A percentile compares a stretch with the other conserved stretches of the same genome.
phyloP scores from a whole-genome alignment of 1,140 invertebrate species.

The Drosophila quadrilineata region DNA sequence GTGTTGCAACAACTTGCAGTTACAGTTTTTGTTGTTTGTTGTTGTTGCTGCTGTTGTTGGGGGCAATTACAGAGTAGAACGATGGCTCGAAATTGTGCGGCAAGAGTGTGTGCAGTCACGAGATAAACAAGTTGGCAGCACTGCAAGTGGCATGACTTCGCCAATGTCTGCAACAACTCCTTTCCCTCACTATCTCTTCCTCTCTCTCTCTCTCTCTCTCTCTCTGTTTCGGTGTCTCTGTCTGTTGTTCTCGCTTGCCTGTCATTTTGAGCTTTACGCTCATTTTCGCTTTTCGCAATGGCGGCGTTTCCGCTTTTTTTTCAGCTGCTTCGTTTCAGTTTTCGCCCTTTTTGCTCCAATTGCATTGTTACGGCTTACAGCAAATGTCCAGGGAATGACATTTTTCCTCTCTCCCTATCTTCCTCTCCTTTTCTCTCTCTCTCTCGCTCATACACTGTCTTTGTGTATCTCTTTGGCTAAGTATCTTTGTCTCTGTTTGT shows the following conservation, averaged over 20 bases:
- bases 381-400: slow-evolving; percentile 40
- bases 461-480: slow-evolving; percentile 13
- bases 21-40: slow-evolving; percentile 33
- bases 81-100: slow-evolving; percentile 10
- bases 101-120: slow-evolving; percentile 52
- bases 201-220: background rate
- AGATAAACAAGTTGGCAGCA: slow-evolving; percentile 72
- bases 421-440: too few relatives aligned
- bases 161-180: background rate
- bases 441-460: too few relatives aligned
- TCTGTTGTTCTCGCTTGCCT: slow-evolving; percentile 4
- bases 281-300: slow-evolving; percentile 68
- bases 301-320: slow-evolving; percentile 50
- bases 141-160: slow-evolving; percentile 54
- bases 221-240: background rate
- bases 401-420: slow-evolving; percentile 8
- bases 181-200: background rate
- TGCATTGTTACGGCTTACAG: slow-evolving; percentile 43
- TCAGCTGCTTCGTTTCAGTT: background rate
- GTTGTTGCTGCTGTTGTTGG: slow-evolving; percentile 36
- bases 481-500: slow-evolving; percentile 31
- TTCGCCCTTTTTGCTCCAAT: slow-evolving; percentile 26
- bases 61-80: slow-evolving; percentile 60
- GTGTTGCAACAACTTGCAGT: slow-evolving; percentile 16
- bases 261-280: slow-evolving; percentile 71